Evolutionary conservation across 1,140 invertebrate species (phyloP).

Genomic region (Apis laboriosa): DNA sequence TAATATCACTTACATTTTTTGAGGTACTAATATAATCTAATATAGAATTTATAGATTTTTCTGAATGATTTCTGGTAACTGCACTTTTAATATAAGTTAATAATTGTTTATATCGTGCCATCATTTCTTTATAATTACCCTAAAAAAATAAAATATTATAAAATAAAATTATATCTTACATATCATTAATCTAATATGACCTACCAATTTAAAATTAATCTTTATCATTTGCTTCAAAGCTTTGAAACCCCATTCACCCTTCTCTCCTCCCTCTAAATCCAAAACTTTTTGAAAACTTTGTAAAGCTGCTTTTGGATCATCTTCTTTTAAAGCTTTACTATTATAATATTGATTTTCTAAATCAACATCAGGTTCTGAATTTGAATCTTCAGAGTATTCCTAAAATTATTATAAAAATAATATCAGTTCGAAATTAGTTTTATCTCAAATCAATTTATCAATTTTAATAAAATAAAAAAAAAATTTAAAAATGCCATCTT

Average conservation of each 20-base stretch:
- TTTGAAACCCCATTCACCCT: conserved; percentile 99
- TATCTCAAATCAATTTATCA: not conserved
- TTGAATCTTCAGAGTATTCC: conserved; percentile 98
- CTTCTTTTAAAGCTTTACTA: conserved; percentile 98
- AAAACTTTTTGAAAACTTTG: conserved; percentile 98
- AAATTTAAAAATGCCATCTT: not conserved
- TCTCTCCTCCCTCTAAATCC: conserved; percentile 97
- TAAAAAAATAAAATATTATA: conserved; percentile 79
- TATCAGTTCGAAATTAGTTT: conserved; percentile 23
- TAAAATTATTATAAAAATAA: conserved; percentile 76
- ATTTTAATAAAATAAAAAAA: not conserved
- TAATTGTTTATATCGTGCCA: conserved; percentile 97
- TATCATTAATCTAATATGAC: conserved; percentile 54
- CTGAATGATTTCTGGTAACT: conserved; percentile 99
- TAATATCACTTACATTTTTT: conserved; percentile 91
- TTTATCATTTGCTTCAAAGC: conserved; percentile 99
- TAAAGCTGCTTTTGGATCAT: conserved; percentile 95
- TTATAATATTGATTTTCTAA: conserved; percentile 99
- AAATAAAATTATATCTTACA: not conserved
- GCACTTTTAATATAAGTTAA: conserved; percentile 99
- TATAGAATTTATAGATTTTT: conserved; percentile 99
- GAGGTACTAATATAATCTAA: conserved; percentile 99
- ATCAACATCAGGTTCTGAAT: conserved; percentile 99
- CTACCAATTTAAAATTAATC: conserved; percentile 98
- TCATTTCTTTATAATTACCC: conserved; percentile 98